Conservation (phyloP, 1,140 invertebrate genomes). For the Doryteuthis pealeii region DNA sequence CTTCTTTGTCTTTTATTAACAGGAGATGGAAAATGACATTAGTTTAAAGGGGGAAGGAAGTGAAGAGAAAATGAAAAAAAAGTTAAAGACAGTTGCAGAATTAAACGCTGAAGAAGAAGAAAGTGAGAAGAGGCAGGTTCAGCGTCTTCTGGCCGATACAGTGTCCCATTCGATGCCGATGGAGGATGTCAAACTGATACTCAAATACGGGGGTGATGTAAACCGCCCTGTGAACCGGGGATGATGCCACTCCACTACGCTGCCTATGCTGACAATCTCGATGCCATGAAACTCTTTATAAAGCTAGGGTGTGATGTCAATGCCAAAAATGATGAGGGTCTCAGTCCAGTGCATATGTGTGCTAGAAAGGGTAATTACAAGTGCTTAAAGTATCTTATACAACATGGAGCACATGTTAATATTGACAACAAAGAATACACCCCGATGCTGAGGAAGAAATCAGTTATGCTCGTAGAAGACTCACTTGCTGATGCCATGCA, state of each 20-base stretch:
- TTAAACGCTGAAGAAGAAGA: not conserved
- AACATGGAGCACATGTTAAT: constrained; percentile 78
- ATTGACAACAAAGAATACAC: constrained; percentile 61
- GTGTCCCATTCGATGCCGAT: constrained; percentile 83
- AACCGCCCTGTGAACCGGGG: constrained; percentile 66
- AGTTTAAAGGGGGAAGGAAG: too few relatives aligned
- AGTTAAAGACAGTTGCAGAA: not conserved
- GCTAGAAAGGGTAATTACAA: constrained; percentile 76
- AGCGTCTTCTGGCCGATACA: constrained; percentile 84
- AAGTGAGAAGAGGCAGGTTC: constrained; percentile 44
- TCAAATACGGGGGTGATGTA: constrained; percentile 44
- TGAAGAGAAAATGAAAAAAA: too few relatives aligned
- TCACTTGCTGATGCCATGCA: not conserved
- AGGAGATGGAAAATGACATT: too few relatives aligned
- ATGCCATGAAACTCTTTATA: constrained; percentile 67
- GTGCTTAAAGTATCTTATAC: constrained; percentile 69
- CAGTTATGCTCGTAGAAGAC: not conserved
- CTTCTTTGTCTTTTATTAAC: too few relatives aligned
- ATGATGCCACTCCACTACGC: constrained; percentile 87
- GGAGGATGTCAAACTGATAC: constrained; percentile 70
- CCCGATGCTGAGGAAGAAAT: not conserved
- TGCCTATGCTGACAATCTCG: constrained; percentile 80
- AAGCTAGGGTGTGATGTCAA: constrained; percentile 77
- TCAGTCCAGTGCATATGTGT: constrained; percentile 83
- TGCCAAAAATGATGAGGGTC: constrained; percentile 84